Base-by-base conservation (phyloP, 2,888 invertebrate species). In the Pinctada fucata region DNA sequence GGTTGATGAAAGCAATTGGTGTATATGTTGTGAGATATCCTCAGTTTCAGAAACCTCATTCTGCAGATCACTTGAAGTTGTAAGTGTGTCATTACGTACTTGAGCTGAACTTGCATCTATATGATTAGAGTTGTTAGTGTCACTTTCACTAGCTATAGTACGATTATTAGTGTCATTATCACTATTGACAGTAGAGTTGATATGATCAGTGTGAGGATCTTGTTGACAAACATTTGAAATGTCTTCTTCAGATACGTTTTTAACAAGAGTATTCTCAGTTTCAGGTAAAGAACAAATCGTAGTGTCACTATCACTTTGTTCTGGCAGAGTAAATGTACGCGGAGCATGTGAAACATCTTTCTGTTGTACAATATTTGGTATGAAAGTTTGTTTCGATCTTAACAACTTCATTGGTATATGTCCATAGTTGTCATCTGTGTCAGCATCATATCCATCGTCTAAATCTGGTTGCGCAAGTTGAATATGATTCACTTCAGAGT, bases 401-500 rank as follows among this genome's bases (percentile, higher is more conserved):
- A 16, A n/a, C 10, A 16, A 10, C 4, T 4, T 50, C 5, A 71
- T 51, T 16, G 52, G 52, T 47, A 16, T 3, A 8, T 52, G 51
- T n/a, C n/a, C 2, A 50, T 63, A n/a, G 8, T 45, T n/a, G 48
- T 67, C 67, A 49, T 75, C 69, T 69, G 75, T 69, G 52, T 75
- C 69, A 58, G 52, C 75, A 48, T 75, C 75, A 69, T 75, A 75
- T 2, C 75, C 75, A 52, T 69, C 13, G n/a, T 69, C 69, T 48
- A 52, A n/a, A 5, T 45, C 58, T n/a, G n/a, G 6, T 8, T 63
- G 13, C 10, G n/a, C 5, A 31, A 31, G 16, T 4, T 52, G n/a
- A 8, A 71, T 50, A 50, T 45, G 52, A 51, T 71, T 71, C 8
- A 16, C 16, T 13, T 51, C 51, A 3, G 31, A 10, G 1, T 50